Conservation (phyloP, 2,797 vertebrate species). For the Naso thynnoides region DNA sequence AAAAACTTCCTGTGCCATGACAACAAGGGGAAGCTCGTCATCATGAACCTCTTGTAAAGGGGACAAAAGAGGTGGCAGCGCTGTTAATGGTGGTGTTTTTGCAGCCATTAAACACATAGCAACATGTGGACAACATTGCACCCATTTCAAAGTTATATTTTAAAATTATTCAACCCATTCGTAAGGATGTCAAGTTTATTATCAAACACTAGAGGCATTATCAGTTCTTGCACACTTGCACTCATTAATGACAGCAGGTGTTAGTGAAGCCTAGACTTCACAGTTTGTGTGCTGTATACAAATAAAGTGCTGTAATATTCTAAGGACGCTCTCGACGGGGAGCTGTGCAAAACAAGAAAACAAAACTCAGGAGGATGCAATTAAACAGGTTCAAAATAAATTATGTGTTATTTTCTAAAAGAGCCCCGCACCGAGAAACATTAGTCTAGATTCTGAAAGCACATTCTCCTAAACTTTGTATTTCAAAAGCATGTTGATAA, state of each 20-base stretch:
- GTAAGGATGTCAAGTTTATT: neutral
- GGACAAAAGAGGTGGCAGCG: too few species aligned
- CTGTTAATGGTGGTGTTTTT: too few species aligned
- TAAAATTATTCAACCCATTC: neutral
- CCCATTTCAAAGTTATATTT: neutral
- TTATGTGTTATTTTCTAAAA: neutral
- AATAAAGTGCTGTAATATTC: conserved; percentile 5
- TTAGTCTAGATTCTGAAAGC: neutral
- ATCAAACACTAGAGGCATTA: neutral
- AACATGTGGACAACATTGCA: too few species aligned
- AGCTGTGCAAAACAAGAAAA: conserved; percentile 1
- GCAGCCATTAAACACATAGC: too few species aligned
- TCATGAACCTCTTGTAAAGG: too few species aligned
- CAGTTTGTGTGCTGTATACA: neutral
- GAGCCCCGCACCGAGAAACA: neutral
- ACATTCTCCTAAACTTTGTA: too few species aligned
- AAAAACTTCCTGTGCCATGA: too few species aligned
- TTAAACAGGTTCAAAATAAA: conserved; percentile 5
- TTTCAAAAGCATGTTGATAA: neutral
- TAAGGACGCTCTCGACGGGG: neutral
- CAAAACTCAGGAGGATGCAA: conserved; percentile 5
- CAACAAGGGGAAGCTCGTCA: too few species aligned
- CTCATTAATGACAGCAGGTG: conserved; percentile 7
- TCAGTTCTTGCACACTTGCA: neutral
- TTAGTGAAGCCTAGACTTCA: neutral